These are phyloP conservation scores for Ophion slaviceki DNA, from an alignment of 2,888 invertebrate species.

Conservation along the genomic window DNA sequence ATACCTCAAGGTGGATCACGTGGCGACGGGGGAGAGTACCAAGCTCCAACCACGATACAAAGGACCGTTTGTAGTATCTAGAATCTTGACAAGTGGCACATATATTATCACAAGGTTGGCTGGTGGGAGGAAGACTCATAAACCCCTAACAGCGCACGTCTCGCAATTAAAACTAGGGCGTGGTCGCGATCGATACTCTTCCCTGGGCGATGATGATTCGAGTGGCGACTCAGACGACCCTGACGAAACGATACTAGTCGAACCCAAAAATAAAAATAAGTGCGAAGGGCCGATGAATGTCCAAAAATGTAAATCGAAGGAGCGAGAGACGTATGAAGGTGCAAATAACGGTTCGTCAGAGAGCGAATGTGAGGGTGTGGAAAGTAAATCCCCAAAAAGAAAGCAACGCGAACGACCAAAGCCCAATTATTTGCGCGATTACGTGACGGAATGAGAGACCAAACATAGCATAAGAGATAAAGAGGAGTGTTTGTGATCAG, in stretches of 20 bases:
- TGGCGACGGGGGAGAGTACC: constrained; percentile 55
- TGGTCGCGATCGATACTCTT: constrained; percentile 37
- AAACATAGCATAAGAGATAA: neutral
- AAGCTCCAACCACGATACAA: constrained; percentile 52
- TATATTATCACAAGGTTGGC: constrained; percentile 25
- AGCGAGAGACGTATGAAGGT: neutral
- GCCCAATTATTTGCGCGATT: constrained; percentile 19
- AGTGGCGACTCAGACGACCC: constrained; percentile 14
- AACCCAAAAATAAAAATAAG: neutral
- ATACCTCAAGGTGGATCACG: constrained; percentile 39
- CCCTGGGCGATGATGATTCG: constrained; percentile 1
- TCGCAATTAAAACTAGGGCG: constrained; percentile 47
- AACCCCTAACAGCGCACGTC: constrained; percentile 34
- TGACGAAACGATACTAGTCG: constrained; percentile 19
- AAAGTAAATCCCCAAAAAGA: neutral
- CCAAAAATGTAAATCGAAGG: neutral
- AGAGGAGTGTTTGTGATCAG: neutral
- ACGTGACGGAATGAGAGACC: constrained; percentile 11
- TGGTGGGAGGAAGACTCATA: constrained; percentile 2
- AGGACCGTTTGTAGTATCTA: constrained; percentile 36
- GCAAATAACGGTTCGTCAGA: neutral
- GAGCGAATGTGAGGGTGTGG: neutral
- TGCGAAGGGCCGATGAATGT: neutral
- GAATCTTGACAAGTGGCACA: constrained; percentile 21
- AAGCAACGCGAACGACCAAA: constrained; percentile 15